phyloP scores from a whole-genome alignment of 2,888 invertebrate species.

The Amblyjoppa fuscipennis region DNA sequence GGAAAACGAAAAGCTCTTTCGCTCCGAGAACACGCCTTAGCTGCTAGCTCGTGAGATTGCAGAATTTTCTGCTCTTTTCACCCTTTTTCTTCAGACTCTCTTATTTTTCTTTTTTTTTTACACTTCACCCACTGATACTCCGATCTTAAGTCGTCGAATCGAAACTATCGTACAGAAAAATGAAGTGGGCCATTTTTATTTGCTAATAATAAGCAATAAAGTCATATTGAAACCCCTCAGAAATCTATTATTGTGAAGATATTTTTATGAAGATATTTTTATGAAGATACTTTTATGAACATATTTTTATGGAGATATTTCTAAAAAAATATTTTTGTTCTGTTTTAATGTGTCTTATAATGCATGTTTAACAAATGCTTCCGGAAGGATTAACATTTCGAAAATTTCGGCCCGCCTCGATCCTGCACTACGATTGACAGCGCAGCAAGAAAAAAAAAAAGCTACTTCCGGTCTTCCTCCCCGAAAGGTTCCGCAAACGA shows the following conservation, averaged over 20 bases:
- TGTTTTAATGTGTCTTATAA: too few species aligned
- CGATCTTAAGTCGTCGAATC: background rate
- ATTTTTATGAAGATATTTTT: background rate
- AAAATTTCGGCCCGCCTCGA: background rate
- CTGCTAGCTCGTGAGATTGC: background rate
- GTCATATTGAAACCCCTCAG: background rate
- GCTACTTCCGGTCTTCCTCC: constrained; percentile 19
- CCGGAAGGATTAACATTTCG: too few species aligned
- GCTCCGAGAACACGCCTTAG: constrained; percentile 5
- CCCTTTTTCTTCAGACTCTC: background rate
- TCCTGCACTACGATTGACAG: background rate
- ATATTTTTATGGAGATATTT: too few species aligned
- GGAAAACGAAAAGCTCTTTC: constrained; percentile 25
- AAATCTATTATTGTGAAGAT: background rate
- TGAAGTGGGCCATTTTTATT: background rate
- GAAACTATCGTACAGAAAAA: background rate
- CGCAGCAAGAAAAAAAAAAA: background rate
- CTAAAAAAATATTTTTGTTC: too few species aligned
- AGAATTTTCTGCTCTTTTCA: background rate
- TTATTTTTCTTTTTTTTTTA: background rate
- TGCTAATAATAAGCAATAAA: too few species aligned
- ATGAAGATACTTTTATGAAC: too few species aligned
- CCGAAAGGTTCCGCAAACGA: constrained; percentile 23
- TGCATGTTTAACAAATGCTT: too few species aligned
- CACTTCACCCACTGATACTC: background rate